Conservation (phyloP, 1,140 invertebrate genomes). For the Drosophila sechellia region DNA sequence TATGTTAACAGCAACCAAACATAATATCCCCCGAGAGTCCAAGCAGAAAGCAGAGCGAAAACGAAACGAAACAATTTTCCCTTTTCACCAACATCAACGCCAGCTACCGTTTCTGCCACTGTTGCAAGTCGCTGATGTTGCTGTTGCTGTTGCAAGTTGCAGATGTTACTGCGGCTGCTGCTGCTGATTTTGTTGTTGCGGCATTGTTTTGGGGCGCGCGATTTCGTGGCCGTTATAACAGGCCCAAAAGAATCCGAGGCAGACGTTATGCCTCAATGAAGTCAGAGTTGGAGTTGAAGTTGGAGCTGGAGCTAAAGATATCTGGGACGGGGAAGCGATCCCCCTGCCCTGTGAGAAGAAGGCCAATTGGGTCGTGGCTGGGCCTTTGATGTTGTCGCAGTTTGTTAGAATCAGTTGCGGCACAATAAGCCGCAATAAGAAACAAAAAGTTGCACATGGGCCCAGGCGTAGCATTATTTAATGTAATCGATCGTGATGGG, state of each 20-base stretch:
- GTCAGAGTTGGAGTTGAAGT: slow-evolving; percentile 17
- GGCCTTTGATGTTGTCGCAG: slow-evolving; percentile 62
- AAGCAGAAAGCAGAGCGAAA: slow-evolving; percentile 30
- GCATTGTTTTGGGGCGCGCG: slow-evolving; percentile 54
- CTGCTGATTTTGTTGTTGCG: neutral
- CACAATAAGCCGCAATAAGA: slow-evolving; percentile 15
- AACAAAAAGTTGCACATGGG: slow-evolving; percentile 22
- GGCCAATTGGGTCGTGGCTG: slow-evolving; percentile 56
- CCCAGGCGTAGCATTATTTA: slow-evolving; percentile 50
- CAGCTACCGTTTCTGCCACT: slow-evolving; percentile 55
- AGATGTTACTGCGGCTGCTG: slow-evolving; percentile 9
- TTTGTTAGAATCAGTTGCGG: slow-evolving; percentile 50
- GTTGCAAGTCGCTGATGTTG: slow-evolving; percentile 19
- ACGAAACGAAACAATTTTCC: slow-evolving; percentile 56
- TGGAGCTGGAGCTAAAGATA: slow-evolving; percentile 6
- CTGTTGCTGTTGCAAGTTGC: slow-evolving; percentile 1
- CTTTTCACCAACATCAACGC: slow-evolving; percentile 49
- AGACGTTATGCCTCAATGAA: slow-evolving; percentile 54
- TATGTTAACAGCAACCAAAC: slow-evolving; percentile 71
- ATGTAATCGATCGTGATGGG: slow-evolving; percentile 68
- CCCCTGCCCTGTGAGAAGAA: neutral
- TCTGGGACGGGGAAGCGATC: neutral
- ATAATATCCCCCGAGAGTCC: slow-evolving; percentile 56
- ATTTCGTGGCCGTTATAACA: slow-evolving; percentile 68
- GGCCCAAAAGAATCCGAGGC: slow-evolving; percentile 37